Percentiles rank a stretch among this genome's conserved stretches.
Evolutionary conservation across 2,113 vertebrate genomes (phyloP).

Genomic region (Leptobrachium ailaonicum): DNA sequence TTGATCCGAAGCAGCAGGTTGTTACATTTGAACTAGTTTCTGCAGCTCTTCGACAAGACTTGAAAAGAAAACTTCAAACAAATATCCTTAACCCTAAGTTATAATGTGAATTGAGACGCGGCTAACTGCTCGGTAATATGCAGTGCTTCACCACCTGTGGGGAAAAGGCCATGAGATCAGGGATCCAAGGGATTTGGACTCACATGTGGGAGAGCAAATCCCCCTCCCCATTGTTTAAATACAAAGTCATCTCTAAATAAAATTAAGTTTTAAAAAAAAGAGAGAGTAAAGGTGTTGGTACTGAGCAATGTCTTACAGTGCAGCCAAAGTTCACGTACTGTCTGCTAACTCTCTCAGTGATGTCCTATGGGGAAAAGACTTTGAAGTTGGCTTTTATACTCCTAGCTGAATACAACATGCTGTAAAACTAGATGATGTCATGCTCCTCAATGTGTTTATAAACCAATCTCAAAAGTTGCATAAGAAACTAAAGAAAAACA

Average conservation of each 20-base stretch:
- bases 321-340: constrained; percentile 34
- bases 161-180: constrained; percentile 27
- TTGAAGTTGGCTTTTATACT: constrained; percentile 32
- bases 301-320: constrained; percentile 28
- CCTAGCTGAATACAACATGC: constrained; percentile 2
- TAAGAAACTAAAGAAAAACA: background rate
- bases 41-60: constrained; percentile 36
- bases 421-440: background rate
- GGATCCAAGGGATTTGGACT: constrained; percentile 13
- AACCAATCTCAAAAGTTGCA: background rate
- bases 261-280: constrained; percentile 6
- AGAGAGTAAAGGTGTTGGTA: background rate
- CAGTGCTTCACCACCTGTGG: constrained; percentile 28
- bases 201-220: background rate
- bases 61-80: constrained; percentile 50
- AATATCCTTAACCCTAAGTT: constrained; percentile 42
- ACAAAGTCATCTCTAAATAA: constrained; percentile 18
- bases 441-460: background rate
- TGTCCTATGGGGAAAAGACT: constrained; percentile 22
- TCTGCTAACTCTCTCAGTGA: constrained; percentile 4
- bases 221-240: background rate
- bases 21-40: constrained; percentile 47
- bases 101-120: constrained; percentile 15
- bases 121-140: background rate
- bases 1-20: constrained; percentile 43